Conservation (phyloP, 2,113 vertebrate genomes). For the Mustela nigripes region DNA sequence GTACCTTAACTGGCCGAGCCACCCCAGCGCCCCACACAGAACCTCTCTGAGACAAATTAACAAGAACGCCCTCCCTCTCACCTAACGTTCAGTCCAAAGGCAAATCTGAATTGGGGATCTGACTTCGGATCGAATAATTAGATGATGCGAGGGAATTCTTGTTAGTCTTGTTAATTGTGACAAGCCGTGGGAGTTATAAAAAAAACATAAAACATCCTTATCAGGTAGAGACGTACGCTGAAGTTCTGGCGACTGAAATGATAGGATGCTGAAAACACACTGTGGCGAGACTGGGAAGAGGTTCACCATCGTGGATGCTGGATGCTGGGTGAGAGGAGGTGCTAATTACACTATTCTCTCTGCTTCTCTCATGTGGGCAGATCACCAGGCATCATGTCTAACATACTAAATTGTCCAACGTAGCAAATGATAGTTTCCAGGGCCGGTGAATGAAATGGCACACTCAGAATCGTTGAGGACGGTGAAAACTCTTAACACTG, state of each 20-base stretch:
- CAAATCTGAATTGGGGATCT: not conserved
- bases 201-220: not conserved
- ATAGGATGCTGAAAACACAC: not conserved
- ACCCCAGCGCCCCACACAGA: not conserved
- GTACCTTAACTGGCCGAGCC: not conserved
- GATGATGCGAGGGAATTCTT: not conserved
- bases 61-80: not conserved
- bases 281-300: not conserved
- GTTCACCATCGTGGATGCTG: not conserved
- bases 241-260: not conserved
- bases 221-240: not conserved
- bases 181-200: not conserved
- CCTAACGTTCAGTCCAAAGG: not conserved
- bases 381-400: constrained; percentile 40
- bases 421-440: constrained; percentile 42
- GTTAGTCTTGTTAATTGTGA: not conserved
- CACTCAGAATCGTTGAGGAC: not conserved
- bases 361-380: not conserved
- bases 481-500: not conserved
- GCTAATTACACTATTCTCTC: not conserved
- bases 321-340: not conserved
- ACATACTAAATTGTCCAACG: constrained; percentile 7
- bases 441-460: not conserved
- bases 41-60: constrained; percentile 24
- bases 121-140: not conserved